Evolutionary conservation across 2,113 vertebrate genomes (phyloP).

Genomic region (Eidolon helvum): DNA sequence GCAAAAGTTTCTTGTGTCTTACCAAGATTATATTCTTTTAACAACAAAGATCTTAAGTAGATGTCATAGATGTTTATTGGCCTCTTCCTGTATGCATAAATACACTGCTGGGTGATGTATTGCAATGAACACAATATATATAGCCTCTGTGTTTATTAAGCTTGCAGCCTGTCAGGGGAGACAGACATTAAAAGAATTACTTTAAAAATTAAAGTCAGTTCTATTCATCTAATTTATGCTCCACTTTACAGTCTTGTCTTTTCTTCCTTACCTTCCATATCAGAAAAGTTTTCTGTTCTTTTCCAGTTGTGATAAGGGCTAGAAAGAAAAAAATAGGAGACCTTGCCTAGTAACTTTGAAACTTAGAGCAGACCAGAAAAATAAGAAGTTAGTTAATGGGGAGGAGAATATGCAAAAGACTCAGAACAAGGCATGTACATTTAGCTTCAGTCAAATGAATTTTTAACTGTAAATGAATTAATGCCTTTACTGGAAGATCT

Average conservation of each 20-base stretch:
- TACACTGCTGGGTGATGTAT: not conserved
- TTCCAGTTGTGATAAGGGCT: not conserved
- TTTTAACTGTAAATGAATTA: constrained; percentile 17
- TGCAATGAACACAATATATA: not conserved
- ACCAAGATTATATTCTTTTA: not conserved
- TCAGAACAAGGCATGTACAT: not conserved
- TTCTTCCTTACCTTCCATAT: too few species aligned
- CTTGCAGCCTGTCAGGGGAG: not conserved
- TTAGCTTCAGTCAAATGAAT: not conserved
- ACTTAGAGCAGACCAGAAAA: not conserved
- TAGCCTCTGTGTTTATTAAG: not conserved
- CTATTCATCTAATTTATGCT: too few species aligned
- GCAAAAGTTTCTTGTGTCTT: not conserved
- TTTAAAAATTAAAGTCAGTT: not conserved
- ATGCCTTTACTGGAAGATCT: not conserved
- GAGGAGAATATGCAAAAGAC: not conserved
- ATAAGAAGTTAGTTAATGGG: not conserved
- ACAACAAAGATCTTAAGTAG: constrained; percentile 12
- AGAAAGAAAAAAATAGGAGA: not conserved
- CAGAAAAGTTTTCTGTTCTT: too few species aligned
- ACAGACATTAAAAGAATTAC: not conserved
- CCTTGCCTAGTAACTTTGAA: constrained; percentile 23
- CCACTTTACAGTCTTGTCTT: too few species aligned
- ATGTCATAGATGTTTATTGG: not conserved
- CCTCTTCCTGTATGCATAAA: not conserved